Base-by-base conservation (phyloP, 2,888 invertebrate species). In the Drosophila ochracea region DNA sequence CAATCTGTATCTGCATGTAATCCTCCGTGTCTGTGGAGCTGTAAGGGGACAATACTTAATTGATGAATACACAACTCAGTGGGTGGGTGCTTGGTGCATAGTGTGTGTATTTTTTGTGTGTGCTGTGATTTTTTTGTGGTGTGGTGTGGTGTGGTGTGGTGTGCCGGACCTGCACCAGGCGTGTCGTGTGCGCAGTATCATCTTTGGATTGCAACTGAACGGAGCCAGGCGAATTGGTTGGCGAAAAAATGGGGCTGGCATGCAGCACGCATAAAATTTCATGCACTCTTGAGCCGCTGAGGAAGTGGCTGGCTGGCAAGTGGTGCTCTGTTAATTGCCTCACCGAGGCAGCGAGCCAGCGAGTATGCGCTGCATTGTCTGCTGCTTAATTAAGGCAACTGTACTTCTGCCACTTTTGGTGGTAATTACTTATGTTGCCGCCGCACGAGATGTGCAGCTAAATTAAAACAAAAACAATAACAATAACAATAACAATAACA, bases 1-100 rank as follows among this genome's bases (percentile, higher is more conserved):
- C 94, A 67, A 95, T 94, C 85, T 95, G 95, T 92, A 95, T 95
- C 92, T 95, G 95, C 93, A 95, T 95, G 75, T 93, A 93, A 84
- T 93, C 93, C 87, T 93, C 93, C 67, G 93, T 93, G 58, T 93
- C 93, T 37, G 93, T 93, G 76, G 93, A 93, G 79, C 93, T 93
- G 68, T 31, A 66, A 60, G n/a, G 39, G 31, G n/a, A 67, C 10
- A 39, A 16, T 6, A 7, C 5, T 5, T 21, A 25, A 25, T 25
- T 37, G 2, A 35, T 30, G 13, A 21, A 25, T 31, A 4, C 6
- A 30, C 54, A 4, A 31, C 28, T 41, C 28, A 10, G 3, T 9
- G 39, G 7, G 43, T 57, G 60, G 11, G 6, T n/a, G 25, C 19
- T 39, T 30, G 33, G 28, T 13, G 16, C 13, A 25, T 16, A 19